A percentile compares a stretch with the other conserved stretches of the same genome.
Conservation (phyloP, 2,888 invertebrate species). For the Dasypolia templi region DNA sequence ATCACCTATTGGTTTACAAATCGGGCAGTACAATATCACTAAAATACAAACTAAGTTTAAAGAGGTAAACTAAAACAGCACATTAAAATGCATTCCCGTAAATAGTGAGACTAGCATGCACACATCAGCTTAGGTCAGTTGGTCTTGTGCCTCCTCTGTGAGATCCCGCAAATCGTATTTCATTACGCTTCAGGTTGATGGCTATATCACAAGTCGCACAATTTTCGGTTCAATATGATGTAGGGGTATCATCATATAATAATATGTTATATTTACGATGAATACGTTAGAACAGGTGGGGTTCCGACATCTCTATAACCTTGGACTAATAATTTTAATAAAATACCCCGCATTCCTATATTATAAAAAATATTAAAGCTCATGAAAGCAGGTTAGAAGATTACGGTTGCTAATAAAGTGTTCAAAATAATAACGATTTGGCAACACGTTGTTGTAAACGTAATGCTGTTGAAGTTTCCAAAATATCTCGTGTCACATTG, state of each 20-base stretch:
- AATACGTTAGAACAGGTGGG: constrained; percentile 28
- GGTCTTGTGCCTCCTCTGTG: not conserved
- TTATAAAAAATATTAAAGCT: constrained; percentile 45
- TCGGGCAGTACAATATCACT: too few relatives aligned
- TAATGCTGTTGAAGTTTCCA: constrained; percentile 30
- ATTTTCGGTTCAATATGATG: not conserved
- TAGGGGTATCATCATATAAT: not conserved
- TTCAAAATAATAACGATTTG: constrained; percentile 58
- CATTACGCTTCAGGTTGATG: not conserved
- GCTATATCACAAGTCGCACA: not conserved
- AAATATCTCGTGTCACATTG: constrained; percentile 51
- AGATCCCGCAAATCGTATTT: not conserved
- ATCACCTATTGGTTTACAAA: too few relatives aligned
- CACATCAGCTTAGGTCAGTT: not conserved
- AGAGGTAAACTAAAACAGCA: too few relatives aligned
- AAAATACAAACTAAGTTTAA: too few relatives aligned
- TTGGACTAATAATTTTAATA: constrained; percentile 31
- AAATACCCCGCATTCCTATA: constrained; percentile 22
- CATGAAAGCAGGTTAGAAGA: constrained; percentile 39
- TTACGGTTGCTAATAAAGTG: constrained; percentile 59
- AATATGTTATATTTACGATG: constrained; percentile 25
- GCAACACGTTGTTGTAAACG: constrained; percentile 47
- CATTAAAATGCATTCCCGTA: too few relatives aligned
- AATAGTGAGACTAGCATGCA: too few relatives aligned
- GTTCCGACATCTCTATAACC: constrained; percentile 1